Evolutionary conservation across 2,113 vertebrate genomes (phyloP), one percentile per base, ranked within the genome.

Genomic region (Sitta europaea): DNA sequence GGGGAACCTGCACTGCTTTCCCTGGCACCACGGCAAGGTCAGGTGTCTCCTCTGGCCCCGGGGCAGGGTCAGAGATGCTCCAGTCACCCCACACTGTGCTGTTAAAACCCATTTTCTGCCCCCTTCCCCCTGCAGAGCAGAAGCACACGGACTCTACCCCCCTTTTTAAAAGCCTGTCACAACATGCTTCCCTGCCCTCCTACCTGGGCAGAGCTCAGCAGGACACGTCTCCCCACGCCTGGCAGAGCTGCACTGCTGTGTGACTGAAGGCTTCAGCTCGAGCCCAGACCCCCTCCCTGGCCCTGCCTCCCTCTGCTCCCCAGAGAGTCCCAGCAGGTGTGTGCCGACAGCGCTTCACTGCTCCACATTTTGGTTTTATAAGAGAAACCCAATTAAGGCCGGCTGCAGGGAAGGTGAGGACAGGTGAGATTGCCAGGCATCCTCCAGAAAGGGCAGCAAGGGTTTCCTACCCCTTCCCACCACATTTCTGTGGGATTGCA

Each of bases 281-380:
- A 94, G n/a, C 65, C 33, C 0, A 0, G 80, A 47, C 6, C 24
- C 42, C 38, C 40, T n/a, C 58, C 50, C 86, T 0, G 0, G 84
- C 43, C 65, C 95, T 90, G 95, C 96, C 87, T 91, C 90, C 95
- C 57, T 29, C 57, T 36, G 91, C 77, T 97, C 95, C 50, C 81
- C 51, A 33, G 91, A 76, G 88, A 85, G 77, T 1, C 73, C 31
- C 73, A 53, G 84, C 84, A 62, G 88, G 92, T 33, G 67, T 31
- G 61, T 1, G 77, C 89, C 29, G 57, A 59, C 77, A 72, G 86
- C 25, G 1, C 62, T 71, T 43, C 0, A 1, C 89, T 92, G 94
- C 0, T 88, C 93, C 84, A 95, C 86, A 94, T 94, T 96, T 17
- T 1, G 70, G 45, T 92, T 96, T 85, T 85, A 25, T 54, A 89